phyloP scores from a whole-genome alignment of 2,888 invertebrate species.

The Julus scandinavius region DNA sequence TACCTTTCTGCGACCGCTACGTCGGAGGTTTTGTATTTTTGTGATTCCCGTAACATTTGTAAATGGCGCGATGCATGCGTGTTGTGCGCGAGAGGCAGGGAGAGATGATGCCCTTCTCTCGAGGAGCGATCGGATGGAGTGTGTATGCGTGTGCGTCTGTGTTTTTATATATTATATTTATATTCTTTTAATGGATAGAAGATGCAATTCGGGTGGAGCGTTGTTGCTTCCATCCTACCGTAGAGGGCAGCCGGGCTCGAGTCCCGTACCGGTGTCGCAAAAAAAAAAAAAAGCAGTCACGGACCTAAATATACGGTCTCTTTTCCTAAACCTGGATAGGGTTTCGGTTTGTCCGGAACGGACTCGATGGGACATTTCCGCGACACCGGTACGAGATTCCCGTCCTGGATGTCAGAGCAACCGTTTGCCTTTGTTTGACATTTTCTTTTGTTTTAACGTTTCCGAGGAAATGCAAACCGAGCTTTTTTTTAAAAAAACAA shows the following conservation, averaged over 20 bases:
- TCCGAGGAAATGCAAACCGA: conserved; percentile 17
- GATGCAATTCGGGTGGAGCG: conserved; percentile 51
- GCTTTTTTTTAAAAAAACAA: background rate
- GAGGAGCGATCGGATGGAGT: background rate
- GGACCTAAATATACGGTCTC: too few relatives aligned
- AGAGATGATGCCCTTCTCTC: background rate
- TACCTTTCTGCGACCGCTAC: too few relatives aligned
- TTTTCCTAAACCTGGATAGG: too few relatives aligned
- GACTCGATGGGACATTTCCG: background rate
- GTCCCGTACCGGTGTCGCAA: background rate
- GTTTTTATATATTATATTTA: background rate
- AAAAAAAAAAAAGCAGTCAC: too few relatives aligned
- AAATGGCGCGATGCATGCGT: background rate
- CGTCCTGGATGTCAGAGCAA: background rate
- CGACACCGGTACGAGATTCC: background rate
- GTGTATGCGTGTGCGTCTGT: background rate
- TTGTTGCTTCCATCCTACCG: conserved; percentile 34
- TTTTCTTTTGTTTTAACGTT: background rate
- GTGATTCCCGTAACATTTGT: background rate
- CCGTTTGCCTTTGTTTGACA: conserved; percentile 22
- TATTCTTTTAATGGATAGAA: conserved; percentile 3
- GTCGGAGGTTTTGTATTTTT: too few relatives aligned
- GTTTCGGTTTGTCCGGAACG: background rate
- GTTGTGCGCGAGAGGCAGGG: background rate
- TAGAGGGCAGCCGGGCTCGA: conserved; percentile 2